phyloP scores from a whole-genome alignment of 1,140 invertebrate species.

The Eriosoma lanigerum region DNA sequence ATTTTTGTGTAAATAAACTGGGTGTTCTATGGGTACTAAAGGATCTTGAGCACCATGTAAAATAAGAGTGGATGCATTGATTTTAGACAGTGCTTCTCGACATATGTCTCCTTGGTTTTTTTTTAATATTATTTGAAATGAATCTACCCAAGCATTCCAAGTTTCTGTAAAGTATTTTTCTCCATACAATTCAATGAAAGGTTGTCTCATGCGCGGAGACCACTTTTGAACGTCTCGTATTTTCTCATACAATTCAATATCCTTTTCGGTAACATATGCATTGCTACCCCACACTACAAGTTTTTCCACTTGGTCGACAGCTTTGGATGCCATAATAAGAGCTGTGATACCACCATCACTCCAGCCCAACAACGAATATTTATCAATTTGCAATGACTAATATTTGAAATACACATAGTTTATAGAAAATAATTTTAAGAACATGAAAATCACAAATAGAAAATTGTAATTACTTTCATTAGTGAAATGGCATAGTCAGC shows the following conservation, averaged over 20 bases:
- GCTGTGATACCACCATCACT: conserved; percentile 84
- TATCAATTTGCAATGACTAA: conserved; percentile 65
- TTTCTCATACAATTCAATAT: conserved; percentile 67
- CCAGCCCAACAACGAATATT: conserved; percentile 83
- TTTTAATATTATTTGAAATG: conserved; percentile 63
- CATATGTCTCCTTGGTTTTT: conserved; percentile 72
- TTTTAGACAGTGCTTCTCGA: conserved; percentile 64
- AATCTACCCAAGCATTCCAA: conserved; percentile 75
- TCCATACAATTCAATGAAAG: conserved; percentile 75
- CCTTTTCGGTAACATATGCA: conserved; percentile 70
- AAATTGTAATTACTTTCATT: conserved; percentile 66
- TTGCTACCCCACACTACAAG: conserved; percentile 78
- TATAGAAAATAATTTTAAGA: too few relatives aligned
- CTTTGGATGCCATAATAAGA: conserved; percentile 72
- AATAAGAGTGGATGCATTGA: conserved; percentile 75
- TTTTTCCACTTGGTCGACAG: conserved; percentile 69
- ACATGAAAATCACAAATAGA: background rate
- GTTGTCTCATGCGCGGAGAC: conserved; percentile 75
- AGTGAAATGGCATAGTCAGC: conserved; percentile 70
- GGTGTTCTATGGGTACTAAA: conserved; percentile 73
- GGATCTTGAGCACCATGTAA: conserved; percentile 81
- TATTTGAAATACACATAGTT: background rate
- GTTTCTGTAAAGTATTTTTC: conserved; percentile 69
- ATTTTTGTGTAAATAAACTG: conserved; percentile 70
- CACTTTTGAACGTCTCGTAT: conserved; percentile 72